These are phyloP conservation scores for Acromyrmex charruanus DNA, from an alignment of 1,140 invertebrate genomes.

Conservation along the genomic window DNA sequence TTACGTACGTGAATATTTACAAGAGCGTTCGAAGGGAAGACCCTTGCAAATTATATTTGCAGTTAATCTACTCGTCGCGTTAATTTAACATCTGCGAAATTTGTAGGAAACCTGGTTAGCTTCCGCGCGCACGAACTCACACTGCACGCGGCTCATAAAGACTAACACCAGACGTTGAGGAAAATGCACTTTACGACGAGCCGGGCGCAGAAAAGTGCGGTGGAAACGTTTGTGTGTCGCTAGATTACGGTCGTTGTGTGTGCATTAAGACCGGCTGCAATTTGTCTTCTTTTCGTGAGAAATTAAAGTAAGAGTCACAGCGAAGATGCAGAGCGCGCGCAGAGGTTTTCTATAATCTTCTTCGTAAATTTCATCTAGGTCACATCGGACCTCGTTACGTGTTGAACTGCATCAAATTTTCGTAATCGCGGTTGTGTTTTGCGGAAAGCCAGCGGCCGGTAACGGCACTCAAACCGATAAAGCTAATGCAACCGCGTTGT, in stretches of 20 bases:
- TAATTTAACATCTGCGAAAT: slow-evolving; percentile 72
- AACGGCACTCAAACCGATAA: slow-evolving; percentile 60
- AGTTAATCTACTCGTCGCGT: slow-evolving; percentile 71
- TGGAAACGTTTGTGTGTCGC: slow-evolving; percentile 41
- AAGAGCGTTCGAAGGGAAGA: slow-evolving; percentile 54
- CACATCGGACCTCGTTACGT: slow-evolving; percentile 12
- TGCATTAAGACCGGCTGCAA: slow-evolving; percentile 39
- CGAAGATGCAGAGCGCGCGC: background rate
- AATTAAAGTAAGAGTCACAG: slow-evolving; percentile 32
- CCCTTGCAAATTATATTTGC: slow-evolving; percentile 72
- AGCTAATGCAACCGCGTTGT: slow-evolving; percentile 74
- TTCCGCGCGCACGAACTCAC: slow-evolving; percentile 24
- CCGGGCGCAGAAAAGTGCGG: slow-evolving; percentile 24
- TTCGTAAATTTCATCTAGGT: slow-evolving; percentile 48
- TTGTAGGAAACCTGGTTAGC: slow-evolving; percentile 69
- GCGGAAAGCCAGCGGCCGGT: slow-evolving; percentile 19
- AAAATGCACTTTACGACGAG: slow-evolving; percentile 56
- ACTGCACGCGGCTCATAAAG: slow-evolving; percentile 65
- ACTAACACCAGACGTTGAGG: slow-evolving; percentile 65
- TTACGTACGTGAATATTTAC: slow-evolving; percentile 59
- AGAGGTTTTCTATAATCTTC: slow-evolving; percentile 10
- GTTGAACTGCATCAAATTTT: slow-evolving; percentile 13
- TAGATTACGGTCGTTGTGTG: slow-evolving; percentile 48
- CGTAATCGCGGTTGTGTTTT: slow-evolving; percentile 33
- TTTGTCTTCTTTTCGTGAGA: slow-evolving; percentile 28